Base-by-base conservation (phyloP, 37 sponge, comb jelly and placozoan species). In the Beroe ovata region DNA sequence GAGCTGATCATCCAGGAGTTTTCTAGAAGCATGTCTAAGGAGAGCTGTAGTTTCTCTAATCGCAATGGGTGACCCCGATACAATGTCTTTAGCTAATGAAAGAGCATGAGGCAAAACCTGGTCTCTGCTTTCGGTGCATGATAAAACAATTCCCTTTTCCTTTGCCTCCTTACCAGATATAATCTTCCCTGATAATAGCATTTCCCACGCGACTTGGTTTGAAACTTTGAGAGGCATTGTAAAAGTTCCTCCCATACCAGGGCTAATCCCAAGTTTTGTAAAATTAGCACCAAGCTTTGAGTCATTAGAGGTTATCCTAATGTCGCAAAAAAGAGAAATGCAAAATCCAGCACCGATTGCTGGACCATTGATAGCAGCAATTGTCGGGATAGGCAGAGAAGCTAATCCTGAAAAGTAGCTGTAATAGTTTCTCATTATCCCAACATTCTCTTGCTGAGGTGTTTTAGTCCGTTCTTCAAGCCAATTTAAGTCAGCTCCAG, bases 311-410 rank as follows among this genome's bases (percentile, higher is more conserved):
- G 84, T 77, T 41, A 77, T 42, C 38, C 84, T 39, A 11, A 77
- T 6, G 54, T 77, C 84, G 33, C 84, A 77, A 41, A 77, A 77
- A 42, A 77, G 38, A 18, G 84, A 39, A 19, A 77, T 23, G 33
- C 84, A 77, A 36, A 77, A 77, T 33, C 84, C 84, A 77, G 84
- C 84, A 2, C 84, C 84, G 20, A 77, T 42, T 21, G 84, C 84
- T 28, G 84, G 84, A 33, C 84, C 84, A 77, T 77, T 77, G 28
- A 77, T 77, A 40, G 84, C 84, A 42, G 84, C 84, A 42, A 77
- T 77, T 0, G 84, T 40, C 6, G 84, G 84, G 25, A 77, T 39
- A n/a, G 84, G 47, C 14, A 40, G 8, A 21, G 26, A 30, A 19
- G 33, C 36, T 2, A 77, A 35, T 21, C 36, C 36, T n/a, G 84